Evolutionary conservation across 2,113 vertebrate species (phyloP), one percentile per base, ranked within the genome.

Genomic region (Takifugu flavidus): DNA sequence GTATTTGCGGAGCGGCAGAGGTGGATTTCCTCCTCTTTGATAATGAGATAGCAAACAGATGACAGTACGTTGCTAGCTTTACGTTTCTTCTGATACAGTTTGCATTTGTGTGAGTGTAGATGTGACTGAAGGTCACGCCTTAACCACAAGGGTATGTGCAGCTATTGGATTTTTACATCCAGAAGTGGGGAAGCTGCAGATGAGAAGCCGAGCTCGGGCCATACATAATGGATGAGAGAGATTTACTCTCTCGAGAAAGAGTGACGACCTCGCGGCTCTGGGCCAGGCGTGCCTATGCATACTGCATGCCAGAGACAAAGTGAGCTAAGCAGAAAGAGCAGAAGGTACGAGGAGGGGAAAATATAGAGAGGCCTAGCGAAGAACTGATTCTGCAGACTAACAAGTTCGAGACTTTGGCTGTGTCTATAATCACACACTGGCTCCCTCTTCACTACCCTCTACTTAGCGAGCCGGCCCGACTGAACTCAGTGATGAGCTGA

Each of bases 141-240:
- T 59, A 62, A 53, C 71, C 34, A 25, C 61, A 25, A 42, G 10
- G 26, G 44, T 49, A 52, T 59, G 53, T 58, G 72, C 31, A 10
- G 44, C 57, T 61, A 65, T 67, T 20, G 14, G 49, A 52, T n/a
- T 70, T 53, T 65, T 26, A 43, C 42, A 66, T 62, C 62, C 50
- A 51, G 75, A 25, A 65, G 67, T 4, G 0, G 39, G 31, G 44
- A 29, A 45, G 72, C 68, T 56, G 49, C 59, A 59, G 57, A 74
- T 65, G 70, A 75, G 70, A 34, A 75, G 62, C 70, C 58, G 65
- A 46, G 59, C 62, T 72, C 45, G n/a, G 72, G 46, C 15, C 68
- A 70, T 85, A 49, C 77, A 82, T 85, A 77, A 84, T 82, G 63
- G 61, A 85, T 83, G 71, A 80, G 74, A 60, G 59, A 65, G 70